Conservation (phyloP, 2,888 invertebrate genomes). For the Acrobasis suavella region DNA sequence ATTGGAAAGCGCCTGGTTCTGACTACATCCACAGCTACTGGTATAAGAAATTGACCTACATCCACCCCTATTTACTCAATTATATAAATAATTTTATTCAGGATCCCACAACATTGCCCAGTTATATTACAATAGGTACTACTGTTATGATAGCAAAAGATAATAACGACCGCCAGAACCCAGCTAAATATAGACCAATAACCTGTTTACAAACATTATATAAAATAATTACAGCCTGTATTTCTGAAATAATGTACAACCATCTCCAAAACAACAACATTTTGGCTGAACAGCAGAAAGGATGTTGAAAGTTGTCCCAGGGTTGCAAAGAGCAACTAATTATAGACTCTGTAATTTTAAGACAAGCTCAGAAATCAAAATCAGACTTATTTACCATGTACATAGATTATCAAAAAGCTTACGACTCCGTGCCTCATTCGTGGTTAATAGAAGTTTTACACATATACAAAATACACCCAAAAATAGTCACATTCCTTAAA, state of each 20-base stretch:
- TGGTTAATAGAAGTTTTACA: slow-evolving; percentile 5
- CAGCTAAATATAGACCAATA: slow-evolving; percentile 38
- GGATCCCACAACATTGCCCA: slow-evolving; percentile 19
- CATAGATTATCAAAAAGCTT: slow-evolving; percentile 36
- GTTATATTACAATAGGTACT: slow-evolving; percentile 28
- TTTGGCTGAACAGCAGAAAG: slow-evolving; percentile 35
- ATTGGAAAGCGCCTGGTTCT: slow-evolving; percentile 30
- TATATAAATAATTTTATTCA: slow-evolving; percentile 27
- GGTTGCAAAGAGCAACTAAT: slow-evolving; percentile 22
- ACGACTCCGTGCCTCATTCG: slow-evolving; percentile 33
- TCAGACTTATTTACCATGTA: slow-evolving; percentile 28
- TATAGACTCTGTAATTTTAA: slow-evolving; percentile 30
- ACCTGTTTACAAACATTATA: slow-evolving; percentile 39
- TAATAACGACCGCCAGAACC: slow-evolving; percentile 23
- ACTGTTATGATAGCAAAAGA: slow-evolving; percentile 33
- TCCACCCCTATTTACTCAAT: slow-evolving; percentile 13
- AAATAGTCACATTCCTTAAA: slow-evolving; percentile 19
- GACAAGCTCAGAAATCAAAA: slow-evolving; percentile 23
- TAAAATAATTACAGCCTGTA: slow-evolving; percentile 34
- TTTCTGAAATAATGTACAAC: slow-evolving; percentile 30
- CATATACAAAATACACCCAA: slow-evolving; percentile 25
- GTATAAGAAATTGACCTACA: slow-evolving; percentile 30
- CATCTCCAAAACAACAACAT: slow-evolving; percentile 31
- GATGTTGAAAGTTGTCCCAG: slow-evolving; percentile 29
- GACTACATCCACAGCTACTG: slow-evolving; percentile 32